These are phyloP conservation scores for Drosophila parabipectinata DNA, from an alignment of 1,140 invertebrate species.

Conservation along the genomic window DNA sequence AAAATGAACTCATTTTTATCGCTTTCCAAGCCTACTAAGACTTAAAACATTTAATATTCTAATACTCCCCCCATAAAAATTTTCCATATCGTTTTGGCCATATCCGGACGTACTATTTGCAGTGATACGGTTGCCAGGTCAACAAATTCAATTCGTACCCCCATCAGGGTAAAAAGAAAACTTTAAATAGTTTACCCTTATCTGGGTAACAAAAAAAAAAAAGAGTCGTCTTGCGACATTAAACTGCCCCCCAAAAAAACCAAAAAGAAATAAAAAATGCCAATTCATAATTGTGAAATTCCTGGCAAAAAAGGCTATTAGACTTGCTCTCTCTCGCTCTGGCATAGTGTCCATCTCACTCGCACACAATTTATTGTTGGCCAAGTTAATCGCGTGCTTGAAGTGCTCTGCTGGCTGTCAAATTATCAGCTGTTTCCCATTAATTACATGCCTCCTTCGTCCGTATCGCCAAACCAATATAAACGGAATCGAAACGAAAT, in stretches of 20 bases:
- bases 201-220: not conserved
- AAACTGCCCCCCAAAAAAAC: not conserved
- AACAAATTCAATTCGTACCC: not conserved
- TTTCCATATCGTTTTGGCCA: constrained; percentile 15
- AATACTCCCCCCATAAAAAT: not conserved
- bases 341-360: not conserved
- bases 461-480: constrained; percentile 1
- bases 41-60: not conserved
- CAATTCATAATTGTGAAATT: constrained; percentile 35
- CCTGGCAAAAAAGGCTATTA: constrained; percentile 9
- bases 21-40: not conserved
- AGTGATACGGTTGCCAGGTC: constrained; percentile 21
- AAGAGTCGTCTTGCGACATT: not conserved
- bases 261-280: not conserved
- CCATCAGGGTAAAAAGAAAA: not conserved
- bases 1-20: not conserved
- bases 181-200: constrained; percentile 29
- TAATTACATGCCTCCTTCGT: constrained; percentile 43
- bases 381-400: constrained; percentile 46
- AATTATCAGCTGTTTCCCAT: constrained; percentile 57
- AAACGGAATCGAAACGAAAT: constrained; percentile 43
- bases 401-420: constrained; percentile 41
- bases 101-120: constrained; percentile 24
- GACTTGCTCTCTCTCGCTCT: not conserved
- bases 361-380: constrained; percentile 8